Evolutionary conservation across 2,113 vertebrate species (phyloP).

Genomic region (Nothocercus nigrocapillus): DNA sequence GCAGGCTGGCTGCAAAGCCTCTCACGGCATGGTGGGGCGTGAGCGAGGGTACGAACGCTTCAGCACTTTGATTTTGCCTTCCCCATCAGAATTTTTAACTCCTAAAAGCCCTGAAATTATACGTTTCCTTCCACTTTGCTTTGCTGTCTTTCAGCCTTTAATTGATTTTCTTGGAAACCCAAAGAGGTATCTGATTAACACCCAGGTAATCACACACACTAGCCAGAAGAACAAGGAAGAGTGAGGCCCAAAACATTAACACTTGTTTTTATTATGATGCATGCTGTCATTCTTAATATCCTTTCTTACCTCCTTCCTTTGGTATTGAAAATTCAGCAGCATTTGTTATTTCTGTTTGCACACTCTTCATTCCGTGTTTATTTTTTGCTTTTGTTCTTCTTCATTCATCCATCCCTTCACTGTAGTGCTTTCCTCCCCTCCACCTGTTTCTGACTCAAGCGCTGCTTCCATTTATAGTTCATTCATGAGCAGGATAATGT

Average conservation of each 20-base stretch:
- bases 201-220: background rate
- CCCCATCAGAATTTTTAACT: background rate
- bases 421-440: conserved; percentile 2
- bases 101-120: background rate
- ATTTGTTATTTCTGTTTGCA: background rate
- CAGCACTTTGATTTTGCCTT: background rate
- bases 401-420: background rate
- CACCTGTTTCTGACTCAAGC: conserved; percentile 39
- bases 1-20: background rate
- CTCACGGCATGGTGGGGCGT: background rate
- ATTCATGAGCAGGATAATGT: conserved; percentile 7
- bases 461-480: background rate
- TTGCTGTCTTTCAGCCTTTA: background rate
- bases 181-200: background rate
- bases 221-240: background rate
- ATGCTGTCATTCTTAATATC: background rate
- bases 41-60: background rate
- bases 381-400: conserved; percentile 14
- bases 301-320: background rate
- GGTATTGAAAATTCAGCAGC: background rate
- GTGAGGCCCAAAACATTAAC: background rate
- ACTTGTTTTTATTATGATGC: background rate
- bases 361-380: background rate
- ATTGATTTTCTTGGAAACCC: background rate
- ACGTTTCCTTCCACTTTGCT: background rate